Conservation (phyloP, 2,113 vertebrate genomes). For the Salvelinus namaycush region DNA sequence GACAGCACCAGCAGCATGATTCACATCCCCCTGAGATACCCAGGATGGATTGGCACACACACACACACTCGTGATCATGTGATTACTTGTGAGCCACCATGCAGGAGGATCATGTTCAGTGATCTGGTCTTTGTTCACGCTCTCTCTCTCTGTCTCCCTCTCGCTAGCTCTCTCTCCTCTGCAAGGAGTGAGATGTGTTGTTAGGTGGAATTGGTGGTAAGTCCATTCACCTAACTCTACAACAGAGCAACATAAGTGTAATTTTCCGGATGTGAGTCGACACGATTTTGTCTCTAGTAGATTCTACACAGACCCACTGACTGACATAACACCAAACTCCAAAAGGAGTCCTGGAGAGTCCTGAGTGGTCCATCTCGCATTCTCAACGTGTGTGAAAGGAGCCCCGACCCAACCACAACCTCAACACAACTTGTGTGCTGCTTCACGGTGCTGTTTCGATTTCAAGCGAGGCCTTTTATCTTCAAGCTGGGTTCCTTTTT, state of each 20-base stretch:
- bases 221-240: no score
- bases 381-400: slow-evolving; percentile 38
- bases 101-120: neutral
- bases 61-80: slow-evolving; percentile 1
- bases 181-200: neutral
- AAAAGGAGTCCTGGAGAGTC: neutral
- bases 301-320: neutral
- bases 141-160: neutral
- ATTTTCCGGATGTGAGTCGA: no score
- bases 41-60: neutral
- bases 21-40: neutral
- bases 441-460: slow-evolving; percentile 56
- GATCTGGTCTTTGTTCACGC: neutral
- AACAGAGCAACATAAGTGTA: no score
- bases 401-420: slow-evolving; percentile 29
- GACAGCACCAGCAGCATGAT: slow-evolving; percentile 3
- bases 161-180: neutral
- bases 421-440: slow-evolving; percentile 20
- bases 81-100: neutral
- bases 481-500: slow-evolving; percentile 33
- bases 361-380: neutral
- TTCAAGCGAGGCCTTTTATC: slow-evolving; percentile 53
- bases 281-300: neutral
- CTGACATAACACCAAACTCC: neutral
- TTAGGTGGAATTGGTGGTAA: neutral